Conservation (phyloP, 2,888 invertebrate species). For the Oithona nana region DNA sequence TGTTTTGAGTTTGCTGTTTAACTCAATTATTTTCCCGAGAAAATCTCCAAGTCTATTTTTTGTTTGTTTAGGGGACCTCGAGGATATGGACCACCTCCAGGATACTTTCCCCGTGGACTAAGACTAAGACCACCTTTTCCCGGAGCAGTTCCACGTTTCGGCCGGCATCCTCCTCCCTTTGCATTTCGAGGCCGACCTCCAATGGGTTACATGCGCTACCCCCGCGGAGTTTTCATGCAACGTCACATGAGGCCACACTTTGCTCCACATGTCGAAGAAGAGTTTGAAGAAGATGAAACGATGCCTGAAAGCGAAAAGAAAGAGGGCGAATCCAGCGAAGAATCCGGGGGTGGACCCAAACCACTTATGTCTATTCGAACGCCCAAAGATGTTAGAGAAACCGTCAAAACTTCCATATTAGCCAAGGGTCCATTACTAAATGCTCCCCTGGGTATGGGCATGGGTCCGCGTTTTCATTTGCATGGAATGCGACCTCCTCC, state of each 20-base stretch:
- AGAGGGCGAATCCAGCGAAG: neutral
- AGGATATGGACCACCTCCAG: neutral
- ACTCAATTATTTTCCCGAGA: no score
- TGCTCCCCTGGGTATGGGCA: neutral
- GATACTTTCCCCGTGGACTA: neutral
- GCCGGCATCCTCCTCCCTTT: neutral
- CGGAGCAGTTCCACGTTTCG: neutral
- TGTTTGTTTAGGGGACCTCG: neutral
- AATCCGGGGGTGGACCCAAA: neutral
- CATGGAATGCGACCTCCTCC: neutral
- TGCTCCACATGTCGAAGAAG: no score
- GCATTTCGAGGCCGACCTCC: constrained; percentile 4
- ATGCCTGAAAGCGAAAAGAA: neutral
- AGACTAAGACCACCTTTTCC: neutral
- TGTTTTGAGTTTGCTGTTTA: no score
- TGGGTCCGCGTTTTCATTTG: neutral
- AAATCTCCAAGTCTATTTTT: no score
- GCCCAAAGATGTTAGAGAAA: neutral
- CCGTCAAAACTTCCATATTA: neutral
- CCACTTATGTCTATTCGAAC: constrained; percentile 1
- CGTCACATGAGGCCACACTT: neutral
- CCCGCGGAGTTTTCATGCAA: neutral
- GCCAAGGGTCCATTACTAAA: neutral
- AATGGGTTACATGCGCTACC: neutral
- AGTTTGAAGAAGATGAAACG: neutral